Evolutionary conservation across 2,888 invertebrate genomes (phyloP), one percentile per base, ranked within the genome.

Genomic region (Trachelus stipa): DNA sequence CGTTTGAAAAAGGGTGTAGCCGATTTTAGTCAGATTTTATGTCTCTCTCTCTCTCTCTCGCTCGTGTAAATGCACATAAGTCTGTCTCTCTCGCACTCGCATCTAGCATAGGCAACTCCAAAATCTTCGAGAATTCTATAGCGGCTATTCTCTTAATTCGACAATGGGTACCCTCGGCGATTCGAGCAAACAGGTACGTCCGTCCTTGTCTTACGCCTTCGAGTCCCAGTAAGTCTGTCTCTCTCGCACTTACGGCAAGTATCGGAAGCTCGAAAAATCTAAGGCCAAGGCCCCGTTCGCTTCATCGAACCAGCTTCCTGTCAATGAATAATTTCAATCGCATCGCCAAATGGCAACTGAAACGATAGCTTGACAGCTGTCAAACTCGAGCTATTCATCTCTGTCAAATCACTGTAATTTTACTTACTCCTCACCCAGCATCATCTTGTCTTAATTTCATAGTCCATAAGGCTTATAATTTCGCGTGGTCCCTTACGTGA

Each of bases 361-460:
- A 23, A 23, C 9, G 23, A 23, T 56, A 23, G 6, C 23, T 15
- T 56, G 56, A 56, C 56, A 56, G 56, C 56, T 56, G 56, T 56
- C 23, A 56, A 56, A 56, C 23, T 9, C 6, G 9, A 56, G 9
- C 23, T 56, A 23, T 56, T 23, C 56, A 23, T 23, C 56, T 23
- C 23, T 15, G 23, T 15, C 15, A 2, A 56, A 56, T 56, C 23
- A 9, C 56, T 56, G 23, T 56, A 56, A 23, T 56, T 56, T 56
- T 1, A 56, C 56, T 56, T 6, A 23, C 6, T 23, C 23, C 56
- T 23, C 3, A 9, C 23, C 40, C 31, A 68, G 35, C 77, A 74
- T 81, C 79, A 76, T 79, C 85, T 86, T 87, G 86, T 88, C 89
- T 90, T 89, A 89, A 90, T 89, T 89, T 88, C 86, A 89, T 88